Evolutionary conservation across 37 sponge, comb jelly and placozoan species (phyloP).

Genomic region (Spongilla lacustris): DNA sequence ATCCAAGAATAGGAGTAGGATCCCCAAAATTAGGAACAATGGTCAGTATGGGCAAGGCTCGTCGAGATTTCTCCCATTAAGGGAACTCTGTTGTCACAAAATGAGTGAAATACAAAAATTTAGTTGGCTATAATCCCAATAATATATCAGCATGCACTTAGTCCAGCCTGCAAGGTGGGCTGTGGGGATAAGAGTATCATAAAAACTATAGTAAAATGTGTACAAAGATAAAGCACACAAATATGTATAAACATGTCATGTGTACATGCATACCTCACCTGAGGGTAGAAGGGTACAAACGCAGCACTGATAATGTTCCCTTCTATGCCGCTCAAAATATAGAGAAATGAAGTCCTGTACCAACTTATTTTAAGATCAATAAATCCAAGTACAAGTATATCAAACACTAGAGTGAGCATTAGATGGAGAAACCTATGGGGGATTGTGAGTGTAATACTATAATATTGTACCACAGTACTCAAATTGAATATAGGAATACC

Average conservation of each 20-base stretch:
- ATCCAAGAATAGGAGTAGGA: slow-evolving; percentile 86
- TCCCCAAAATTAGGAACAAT: slow-evolving; percentile 52
- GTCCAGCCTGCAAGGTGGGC: slow-evolving; percentile 87
- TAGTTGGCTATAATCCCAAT: slow-evolving; percentile 84
- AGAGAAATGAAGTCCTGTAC: slow-evolving; percentile 77
- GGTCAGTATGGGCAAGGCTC: slow-evolving; percentile 45
- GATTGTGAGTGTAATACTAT: background rate
- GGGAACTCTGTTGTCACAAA: slow-evolving; percentile 71
- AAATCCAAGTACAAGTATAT: slow-evolving; percentile 71
- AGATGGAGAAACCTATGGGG: slow-evolving; percentile 71
- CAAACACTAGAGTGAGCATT: slow-evolving; percentile 68
- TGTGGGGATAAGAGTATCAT: too few species aligned
- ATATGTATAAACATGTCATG: background rate
- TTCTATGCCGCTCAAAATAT: slow-evolving; percentile 90
- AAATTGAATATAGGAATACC: too few species aligned
- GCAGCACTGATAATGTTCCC: slow-evolving; percentile 90
- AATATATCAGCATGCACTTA: slow-evolving; percentile 76
- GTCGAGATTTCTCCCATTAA: slow-evolving; percentile 47
- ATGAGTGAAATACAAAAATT: slow-evolving; percentile 88
- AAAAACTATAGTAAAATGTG: too few species aligned
- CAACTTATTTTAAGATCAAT: slow-evolving; percentile 89
- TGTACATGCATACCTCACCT: slow-evolving; percentile 36
- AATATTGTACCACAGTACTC: too few species aligned
- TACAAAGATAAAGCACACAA: background rate
- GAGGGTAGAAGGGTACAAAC: slow-evolving; percentile 86